Evolutionary conservation across 1,140 invertebrate genomes (phyloP), one percentile per base, ranked within the genome.

Genomic region (Leguminivora glycinivorella): DNA sequence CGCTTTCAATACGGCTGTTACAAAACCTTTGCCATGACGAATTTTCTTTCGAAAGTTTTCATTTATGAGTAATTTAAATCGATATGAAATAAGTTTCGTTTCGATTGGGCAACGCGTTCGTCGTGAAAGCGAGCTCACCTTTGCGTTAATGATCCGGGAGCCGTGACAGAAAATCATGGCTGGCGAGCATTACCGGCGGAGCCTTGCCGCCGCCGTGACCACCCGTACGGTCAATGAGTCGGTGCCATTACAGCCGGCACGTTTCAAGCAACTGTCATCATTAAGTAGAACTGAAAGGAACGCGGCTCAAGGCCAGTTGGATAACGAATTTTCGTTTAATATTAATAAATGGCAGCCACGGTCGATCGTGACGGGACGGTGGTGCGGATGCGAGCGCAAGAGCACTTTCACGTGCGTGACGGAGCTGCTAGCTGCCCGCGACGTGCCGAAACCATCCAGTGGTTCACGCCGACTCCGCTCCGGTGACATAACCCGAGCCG

Each of bases 311-410:
- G 89, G 88, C 83, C 83, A 86, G 79, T 84, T 88, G 87, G 82
- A 89, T 90, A 91, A 89, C 87, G 87, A 89, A 90, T 90, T 91
- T 91, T 90, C 86, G 87, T 89, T 91, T 87, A 88, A 87, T 89
- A 89, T 89, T 89, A 89, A 88, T 89, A 91, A 89, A 87, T 86
- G 84, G 82, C 82, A 85, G 80, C 79, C 83, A 83, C 81, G 83
- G 82, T 78, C 82, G 82, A 83, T 87, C 83, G 85, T 89, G 83
- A 86, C 84, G 82, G 83, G 84, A 74, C 78, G 75, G 70, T 82
- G 81, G 87, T 81, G 80, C 83, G 82, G 82, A 89, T 85, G 83
- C 83, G 83, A 83, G 72, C 19, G 52, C 76, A 70, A 69, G 81
- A 81, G 72, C 78, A 83, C 83, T 88, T 87, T 87, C 84, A 89